Evolutionary conservation across 2,888 invertebrate species (phyloP).

Genomic region (Lepidocyrtinus sp.): DNA sequence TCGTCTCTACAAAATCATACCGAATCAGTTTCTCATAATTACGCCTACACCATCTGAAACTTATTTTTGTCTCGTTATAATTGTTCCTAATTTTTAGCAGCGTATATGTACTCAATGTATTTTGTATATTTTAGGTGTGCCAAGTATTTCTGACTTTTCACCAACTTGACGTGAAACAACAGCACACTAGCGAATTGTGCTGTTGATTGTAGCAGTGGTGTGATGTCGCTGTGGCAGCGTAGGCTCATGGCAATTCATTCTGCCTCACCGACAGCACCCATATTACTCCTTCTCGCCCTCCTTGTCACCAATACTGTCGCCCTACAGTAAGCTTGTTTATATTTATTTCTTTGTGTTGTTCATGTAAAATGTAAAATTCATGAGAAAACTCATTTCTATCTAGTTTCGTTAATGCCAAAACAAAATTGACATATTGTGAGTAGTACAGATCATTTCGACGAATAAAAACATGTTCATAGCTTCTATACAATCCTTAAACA

Average conservation of each 20-base stretch:
- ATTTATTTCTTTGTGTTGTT: background rate
- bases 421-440: too few relatives aligned
- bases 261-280: slow-evolving; percentile 54
- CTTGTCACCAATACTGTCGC: slow-evolving; percentile 50
- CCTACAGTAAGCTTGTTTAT: slow-evolving; percentile 57
- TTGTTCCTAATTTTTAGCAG: too few relatives aligned
- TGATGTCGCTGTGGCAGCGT: slow-evolving; percentile 58
- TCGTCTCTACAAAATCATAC: too few relatives aligned
- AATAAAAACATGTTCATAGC: too few relatives aligned
- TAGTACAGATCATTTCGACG: too few relatives aligned
- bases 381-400: slow-evolving; percentile 48
- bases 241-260: slow-evolving; percentile 56
- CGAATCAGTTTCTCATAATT: too few relatives aligned
- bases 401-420: slow-evolving; percentile 38
- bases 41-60: too few relatives aligned
- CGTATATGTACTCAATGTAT: too few relatives aligned
- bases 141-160: too few relatives aligned
- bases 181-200: slow-evolving; percentile 55
- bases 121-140: too few relatives aligned
- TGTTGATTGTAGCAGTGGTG: slow-evolving; percentile 54
- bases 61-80: too few relatives aligned
- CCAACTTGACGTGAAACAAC: slow-evolving; percentile 31
- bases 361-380: slow-evolving; percentile 47
- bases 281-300: slow-evolving; percentile 47
- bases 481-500: too few relatives aligned